A percentile compares a stretch with the other conserved stretches of the same genome.
Conservation (phyloP, 2,888 invertebrate species). For the Acanthopleura granulata region DNA sequence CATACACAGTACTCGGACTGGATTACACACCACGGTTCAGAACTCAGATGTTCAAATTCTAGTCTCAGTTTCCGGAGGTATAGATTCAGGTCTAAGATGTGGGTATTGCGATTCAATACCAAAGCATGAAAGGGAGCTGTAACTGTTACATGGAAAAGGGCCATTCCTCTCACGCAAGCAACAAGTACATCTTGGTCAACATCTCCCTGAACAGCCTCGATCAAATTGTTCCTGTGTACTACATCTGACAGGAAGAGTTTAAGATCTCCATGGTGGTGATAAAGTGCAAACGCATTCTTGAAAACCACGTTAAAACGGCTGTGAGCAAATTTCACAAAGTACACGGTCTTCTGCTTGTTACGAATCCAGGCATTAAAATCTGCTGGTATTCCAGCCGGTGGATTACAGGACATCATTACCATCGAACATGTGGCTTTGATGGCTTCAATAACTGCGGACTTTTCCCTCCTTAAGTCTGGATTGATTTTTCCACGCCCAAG, state of each 20-base stretch:
- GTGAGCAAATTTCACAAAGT: neutral
- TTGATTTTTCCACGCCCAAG: no score
- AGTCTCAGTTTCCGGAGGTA: neutral
- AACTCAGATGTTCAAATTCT: neutral
- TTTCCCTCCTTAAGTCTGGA: neutral
- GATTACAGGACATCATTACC: neutral
- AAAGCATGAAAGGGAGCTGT: conserved; percentile 4
- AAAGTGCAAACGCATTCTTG: neutral
- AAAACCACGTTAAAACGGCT: neutral
- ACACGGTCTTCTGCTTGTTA: neutral
- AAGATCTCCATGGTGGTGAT: conserved; percentile 12
- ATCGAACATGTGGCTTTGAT: neutral
- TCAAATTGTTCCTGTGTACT: neutral
- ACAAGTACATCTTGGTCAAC: neutral
- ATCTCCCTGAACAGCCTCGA: no score
- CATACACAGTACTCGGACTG: neutral
- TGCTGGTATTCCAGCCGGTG: neutral
- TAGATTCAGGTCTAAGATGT: conserved; percentile 1
- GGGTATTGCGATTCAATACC: neutral
- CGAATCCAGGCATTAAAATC: neutral
- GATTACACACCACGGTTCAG: neutral
- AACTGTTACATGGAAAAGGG: neutral
- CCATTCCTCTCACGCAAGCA: neutral
- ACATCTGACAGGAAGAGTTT: no score
- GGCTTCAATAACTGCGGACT: conserved; percentile 1